Evolutionary conservation across 2,888 invertebrate species (phyloP).

Genomic region (Emmelina monodactyla): DNA sequence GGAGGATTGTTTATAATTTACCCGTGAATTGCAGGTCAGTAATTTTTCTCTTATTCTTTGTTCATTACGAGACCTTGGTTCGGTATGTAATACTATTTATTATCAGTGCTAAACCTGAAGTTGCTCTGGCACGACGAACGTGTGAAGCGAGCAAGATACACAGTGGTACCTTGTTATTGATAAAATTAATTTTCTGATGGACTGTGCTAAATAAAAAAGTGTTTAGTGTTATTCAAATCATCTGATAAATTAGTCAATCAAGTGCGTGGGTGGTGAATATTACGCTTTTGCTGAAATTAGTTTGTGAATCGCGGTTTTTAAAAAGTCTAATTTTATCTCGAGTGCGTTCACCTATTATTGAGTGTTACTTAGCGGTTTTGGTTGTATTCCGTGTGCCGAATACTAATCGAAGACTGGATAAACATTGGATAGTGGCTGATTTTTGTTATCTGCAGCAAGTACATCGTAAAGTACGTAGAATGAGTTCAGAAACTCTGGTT

Average conservation of each 20-base stretch:
- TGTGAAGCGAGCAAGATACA: too few relatives aligned
- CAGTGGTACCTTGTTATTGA: too few relatives aligned
- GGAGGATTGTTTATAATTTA: slow-evolving; percentile 13
- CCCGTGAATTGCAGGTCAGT: slow-evolving; percentile 17
- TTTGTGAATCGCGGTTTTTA: slow-evolving; percentile 4
- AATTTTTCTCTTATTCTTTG: slow-evolving; percentile 11
- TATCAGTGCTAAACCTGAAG: too few relatives aligned
- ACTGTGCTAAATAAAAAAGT: too few relatives aligned
- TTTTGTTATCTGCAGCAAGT: too few relatives aligned
- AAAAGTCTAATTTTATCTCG: slow-evolving; percentile 28
- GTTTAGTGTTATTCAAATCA: background rate
- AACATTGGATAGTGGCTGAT: too few relatives aligned
- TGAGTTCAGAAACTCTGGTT: too few relatives aligned
- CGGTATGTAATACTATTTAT: too few relatives aligned
- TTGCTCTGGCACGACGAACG: too few relatives aligned
- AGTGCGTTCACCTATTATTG: slow-evolving; percentile 29
- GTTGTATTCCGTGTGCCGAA: slow-evolving; percentile 23
- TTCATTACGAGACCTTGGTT: slow-evolving; percentile 2
- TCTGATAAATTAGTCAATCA: background rate
- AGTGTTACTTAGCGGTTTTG: slow-evolving; percentile 26
- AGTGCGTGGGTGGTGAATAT: background rate
- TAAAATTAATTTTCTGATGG: too few relatives aligned
- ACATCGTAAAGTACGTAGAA: too few relatives aligned
- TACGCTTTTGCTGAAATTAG: slow-evolving; percentile 2
- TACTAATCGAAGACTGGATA: slow-evolving; percentile 24